Percentiles rank a stretch among this genome's conserved stretches.
Evolutionary conservation across 2,797 vertebrate genomes (phyloP).

Genomic region (Carapus acus): DNA sequence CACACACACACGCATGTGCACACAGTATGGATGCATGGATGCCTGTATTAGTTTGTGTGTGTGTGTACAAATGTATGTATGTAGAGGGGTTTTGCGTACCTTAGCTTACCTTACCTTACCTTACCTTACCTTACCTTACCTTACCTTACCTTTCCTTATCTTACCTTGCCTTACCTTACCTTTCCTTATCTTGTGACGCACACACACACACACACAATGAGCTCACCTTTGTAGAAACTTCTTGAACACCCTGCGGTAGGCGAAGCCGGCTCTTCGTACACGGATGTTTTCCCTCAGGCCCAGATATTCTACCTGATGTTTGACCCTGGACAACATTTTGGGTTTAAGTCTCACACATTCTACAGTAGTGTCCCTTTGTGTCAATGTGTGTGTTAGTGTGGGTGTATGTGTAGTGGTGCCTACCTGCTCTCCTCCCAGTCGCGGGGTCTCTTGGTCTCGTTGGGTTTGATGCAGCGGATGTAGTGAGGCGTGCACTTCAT

Average conservation of each 20-base stretch:
- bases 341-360: fast-evolving
- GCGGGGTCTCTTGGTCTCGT: conserved; percentile 88
- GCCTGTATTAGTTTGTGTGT: no score
- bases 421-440: conserved; percentile 98
- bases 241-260: conserved; percentile 85
- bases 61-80: no score
- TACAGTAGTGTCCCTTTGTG: neutral
- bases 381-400: conserved; percentile 1
- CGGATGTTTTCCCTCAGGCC: conserved; percentile 92
- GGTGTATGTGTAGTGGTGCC: conserved; percentile 10
- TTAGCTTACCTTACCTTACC: no score
- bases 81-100: no score
- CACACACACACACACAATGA: neutral
- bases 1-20: conserved; percentile 1
- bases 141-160: no score
- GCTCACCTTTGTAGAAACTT: conserved; percentile 89
- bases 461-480: conserved; percentile 97
- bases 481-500: conserved; percentile 97
- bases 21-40: neutral
- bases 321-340: conserved; percentile 68
- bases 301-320: conserved; percentile 93
- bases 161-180: no score
- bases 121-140: no score
- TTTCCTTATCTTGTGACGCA: no score
- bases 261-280: conserved; percentile 87